Base-by-base conservation (phyloP, 2,113 vertebrate genomes). In the Himantopus leucocephalus region DNA sequence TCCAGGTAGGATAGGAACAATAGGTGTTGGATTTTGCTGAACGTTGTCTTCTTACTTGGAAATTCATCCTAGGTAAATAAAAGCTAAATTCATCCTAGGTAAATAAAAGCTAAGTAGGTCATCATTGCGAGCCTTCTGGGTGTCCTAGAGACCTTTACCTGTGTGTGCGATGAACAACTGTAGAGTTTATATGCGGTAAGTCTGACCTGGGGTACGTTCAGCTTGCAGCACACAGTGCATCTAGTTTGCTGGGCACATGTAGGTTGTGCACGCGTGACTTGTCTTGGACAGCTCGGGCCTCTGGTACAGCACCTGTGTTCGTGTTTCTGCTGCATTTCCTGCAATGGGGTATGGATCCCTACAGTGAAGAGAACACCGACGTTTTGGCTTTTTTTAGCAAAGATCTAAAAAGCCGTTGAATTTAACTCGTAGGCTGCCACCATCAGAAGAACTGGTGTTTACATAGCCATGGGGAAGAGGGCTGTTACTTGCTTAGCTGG, bases 1-100 rank as follows among this genome's bases (percentile, higher is more conserved):
- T 98, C 99, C 99, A 98, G 99, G 99, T 99, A 98, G 96, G 80
- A 56, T 71, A 39, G 35, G 53, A 90, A 17, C 34, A 88, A 9
- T 10, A 53, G 32, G 29, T 73, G 13, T 10, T 91, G 59, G 32
- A 35, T 77, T 91, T 70, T 45, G 32, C 26, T 71, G 52, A 67
- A 84, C 2, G 0, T 43, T 81, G 24, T 67, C 35, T 13, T 68
- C 48, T 78, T 81, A 56, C 37, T 89, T 81, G 30, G 47, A 43
- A 87, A 78, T 78, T 85, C 52, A 56, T 91, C 73, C 21, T 71
- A 47, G 32, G 20, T 56, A 79, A 73, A 66, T 58, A 50, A 70
- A 85, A 88, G 41, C 22, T 74, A 41, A 59, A 78, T 78, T 85
- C 52, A 56, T 91, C 73, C 21, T 71, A 47, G 32, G 20, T 56